A percentile compares a stretch with the other conserved stretches of the same genome.
phyloP scores from a whole-genome alignment of 2,888 invertebrate species.

The Galeruca laticollis region DNA sequence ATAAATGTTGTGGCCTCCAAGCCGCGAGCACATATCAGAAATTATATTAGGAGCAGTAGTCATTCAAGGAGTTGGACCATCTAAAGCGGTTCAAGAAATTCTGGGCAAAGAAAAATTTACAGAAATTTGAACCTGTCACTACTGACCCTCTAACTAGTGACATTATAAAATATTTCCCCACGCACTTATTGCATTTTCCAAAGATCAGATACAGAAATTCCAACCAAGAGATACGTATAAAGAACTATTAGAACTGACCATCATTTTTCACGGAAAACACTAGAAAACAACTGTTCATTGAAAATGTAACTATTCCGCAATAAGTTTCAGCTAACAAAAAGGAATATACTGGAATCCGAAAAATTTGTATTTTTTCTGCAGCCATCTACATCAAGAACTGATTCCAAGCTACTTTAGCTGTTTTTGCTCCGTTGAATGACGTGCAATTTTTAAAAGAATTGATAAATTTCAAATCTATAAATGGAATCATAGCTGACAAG shows the following conservation, averaged over 20 bases:
- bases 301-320: slow-evolving; percentile 45
- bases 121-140: slow-evolving; percentile 6
- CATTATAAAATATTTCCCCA: not conserved
- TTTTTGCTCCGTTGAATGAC: slow-evolving; percentile 27
- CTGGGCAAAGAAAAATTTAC: slow-evolving; percentile 20
- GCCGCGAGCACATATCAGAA: slow-evolving; percentile 40
- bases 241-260: slow-evolving; percentile 37
- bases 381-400: slow-evolving; percentile 19
- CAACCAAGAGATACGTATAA: slow-evolving; percentile 48
- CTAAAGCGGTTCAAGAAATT: slow-evolving; percentile 34
- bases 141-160: slow-evolving; percentile 7
- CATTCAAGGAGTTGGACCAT: slow-evolving; percentile 21
- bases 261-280: slow-evolving; percentile 52
- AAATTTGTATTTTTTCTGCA: slow-evolving; percentile 23
- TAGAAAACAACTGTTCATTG: slow-evolving; percentile 47
- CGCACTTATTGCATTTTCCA: not conserved
- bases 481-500: no score
- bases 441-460: slow-evolving; percentile 19
- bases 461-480: slow-evolving; percentile 9
- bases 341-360: slow-evolving; percentile 1
- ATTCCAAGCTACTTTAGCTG: no score
- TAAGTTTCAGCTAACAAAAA: slow-evolving; percentile 44
- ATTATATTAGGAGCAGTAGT: slow-evolving; percentile 38
- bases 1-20: slow-evolving; percentile 26
- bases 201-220: slow-evolving; percentile 16